phyloP scores from a whole-genome alignment of 2,797 vertebrate genomes.

The Selene dorsalis region DNA sequence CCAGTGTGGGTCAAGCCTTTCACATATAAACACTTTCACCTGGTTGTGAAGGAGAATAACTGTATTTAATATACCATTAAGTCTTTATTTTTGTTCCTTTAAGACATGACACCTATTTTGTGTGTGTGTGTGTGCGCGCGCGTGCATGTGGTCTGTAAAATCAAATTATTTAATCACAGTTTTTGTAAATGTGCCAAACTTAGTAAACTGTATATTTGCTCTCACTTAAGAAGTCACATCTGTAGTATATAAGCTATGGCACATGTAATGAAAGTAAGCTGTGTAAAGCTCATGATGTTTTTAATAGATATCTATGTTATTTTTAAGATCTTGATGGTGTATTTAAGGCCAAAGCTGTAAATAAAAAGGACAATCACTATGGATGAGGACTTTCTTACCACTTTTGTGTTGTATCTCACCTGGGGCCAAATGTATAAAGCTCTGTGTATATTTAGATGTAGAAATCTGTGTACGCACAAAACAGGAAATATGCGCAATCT shows the following conservation, averaged over 20 bases:
- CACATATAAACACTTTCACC: slow-evolving; percentile 35
- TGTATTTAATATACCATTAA: slow-evolving; percentile 23
- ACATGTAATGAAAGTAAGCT: slow-evolving; percentile 11
- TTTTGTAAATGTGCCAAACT: slow-evolving; percentile 26
- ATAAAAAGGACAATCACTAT: slow-evolving; percentile 14
- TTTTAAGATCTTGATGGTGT: slow-evolving; percentile 8
- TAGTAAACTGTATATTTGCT: slow-evolving; percentile 28
- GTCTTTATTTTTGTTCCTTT: slow-evolving; percentile 13
- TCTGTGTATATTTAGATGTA: no score
- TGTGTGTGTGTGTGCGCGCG: not conserved
- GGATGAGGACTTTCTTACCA: not conserved
- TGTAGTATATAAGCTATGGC: slow-evolving; percentile 14
- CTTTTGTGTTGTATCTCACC: not conserved
- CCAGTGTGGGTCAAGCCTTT: not conserved
- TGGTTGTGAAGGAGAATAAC: slow-evolving; percentile 40
- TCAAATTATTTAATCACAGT: slow-evolving; percentile 13
- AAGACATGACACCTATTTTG: not conserved
- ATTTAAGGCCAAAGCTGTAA: slow-evolving; percentile 41
- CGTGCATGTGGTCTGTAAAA: no score
- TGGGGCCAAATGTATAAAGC: no score
- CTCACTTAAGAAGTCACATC: not conserved
- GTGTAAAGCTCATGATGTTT: slow-evolving; percentile 10
- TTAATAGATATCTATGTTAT: not conserved
- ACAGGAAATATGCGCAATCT: no score
- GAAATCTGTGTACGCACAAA: no score